Conservation (phyloP, 2,797 vertebrate species). For the Falco rusticolus region DNA sequence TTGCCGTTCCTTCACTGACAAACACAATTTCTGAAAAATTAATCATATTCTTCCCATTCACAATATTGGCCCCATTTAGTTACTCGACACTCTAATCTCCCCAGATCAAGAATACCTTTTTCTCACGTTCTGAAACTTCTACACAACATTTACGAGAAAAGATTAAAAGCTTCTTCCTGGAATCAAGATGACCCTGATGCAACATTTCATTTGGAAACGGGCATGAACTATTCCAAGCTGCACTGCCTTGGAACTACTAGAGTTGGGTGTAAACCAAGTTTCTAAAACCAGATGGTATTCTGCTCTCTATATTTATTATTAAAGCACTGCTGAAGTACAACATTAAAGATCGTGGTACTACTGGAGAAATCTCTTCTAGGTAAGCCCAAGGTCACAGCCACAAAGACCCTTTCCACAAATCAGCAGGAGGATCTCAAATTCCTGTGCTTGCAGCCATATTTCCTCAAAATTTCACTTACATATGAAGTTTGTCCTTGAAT, state of each 20-base stretch:
- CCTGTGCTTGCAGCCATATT: neutral
- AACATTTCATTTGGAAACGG: neutral
- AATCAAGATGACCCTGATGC: neutral
- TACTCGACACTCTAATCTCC: accelerated
- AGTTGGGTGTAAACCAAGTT: slow-evolving; percentile 45
- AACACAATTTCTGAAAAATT: neutral
- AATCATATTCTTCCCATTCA: neutral
- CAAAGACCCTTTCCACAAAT: neutral
- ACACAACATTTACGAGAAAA: neutral
- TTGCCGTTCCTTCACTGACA: slow-evolving; percentile 15
- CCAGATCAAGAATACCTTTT: neutral
- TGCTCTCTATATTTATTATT: neutral
- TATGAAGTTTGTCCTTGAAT: neutral
- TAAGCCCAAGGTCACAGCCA: neutral
- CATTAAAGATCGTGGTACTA: neutral
- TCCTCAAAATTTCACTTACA: neutral
- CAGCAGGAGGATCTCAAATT: neutral
- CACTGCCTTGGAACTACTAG: neutral
- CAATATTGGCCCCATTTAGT: neutral
- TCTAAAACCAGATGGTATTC: slow-evolving; percentile 24
- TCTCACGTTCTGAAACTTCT: accelerated
- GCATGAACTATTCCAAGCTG: neutral
- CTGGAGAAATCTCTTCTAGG: neutral
- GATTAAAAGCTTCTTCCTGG: neutral
- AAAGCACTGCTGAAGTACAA: neutral